Conservation (phyloP, 1,140 invertebrate species). For the Plectus sambesii region DNA sequence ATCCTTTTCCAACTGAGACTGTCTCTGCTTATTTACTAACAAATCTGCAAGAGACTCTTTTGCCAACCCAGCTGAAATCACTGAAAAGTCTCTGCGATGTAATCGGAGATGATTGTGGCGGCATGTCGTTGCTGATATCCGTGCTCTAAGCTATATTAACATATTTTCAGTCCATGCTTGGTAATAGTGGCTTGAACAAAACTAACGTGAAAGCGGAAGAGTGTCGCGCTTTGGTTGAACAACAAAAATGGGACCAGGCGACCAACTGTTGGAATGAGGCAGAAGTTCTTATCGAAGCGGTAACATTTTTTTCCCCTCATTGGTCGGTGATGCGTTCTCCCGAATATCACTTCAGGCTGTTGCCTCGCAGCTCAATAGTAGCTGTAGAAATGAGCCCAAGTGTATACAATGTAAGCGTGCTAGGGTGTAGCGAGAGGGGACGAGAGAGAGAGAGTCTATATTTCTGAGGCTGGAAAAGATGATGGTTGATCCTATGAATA, state of each 20-base stretch:
- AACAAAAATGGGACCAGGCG: slow-evolving; percentile 51
- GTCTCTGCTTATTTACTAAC: slow-evolving; percentile 53
- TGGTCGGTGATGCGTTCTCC: slow-evolving; percentile 4
- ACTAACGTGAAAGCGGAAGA: slow-evolving; percentile 42
- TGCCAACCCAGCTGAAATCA: no score
- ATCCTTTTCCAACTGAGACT: slow-evolving; percentile 46
- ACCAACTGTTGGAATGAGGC: slow-evolving; percentile 56
- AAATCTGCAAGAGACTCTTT: no score
- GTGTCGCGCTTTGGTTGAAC: slow-evolving; percentile 42
- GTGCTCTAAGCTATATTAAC: slow-evolving; percentile 47
- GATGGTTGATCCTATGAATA: no score
- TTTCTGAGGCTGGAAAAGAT: no score
- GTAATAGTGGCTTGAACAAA: slow-evolving; percentile 42
- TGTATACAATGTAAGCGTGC: no score
- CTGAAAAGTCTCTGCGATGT: no score
- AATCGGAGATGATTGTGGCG: no score
- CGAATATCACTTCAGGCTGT: background rate
- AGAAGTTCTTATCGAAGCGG: slow-evolving; percentile 52
- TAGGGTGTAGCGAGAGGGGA: no score
- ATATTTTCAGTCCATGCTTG: slow-evolving; percentile 50
- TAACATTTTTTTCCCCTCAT: slow-evolving; percentile 15
- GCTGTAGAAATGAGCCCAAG: no score
- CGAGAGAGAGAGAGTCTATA: no score
- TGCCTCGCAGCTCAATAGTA: slow-evolving; percentile 6
- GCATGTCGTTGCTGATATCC: no score